Base-by-base conservation (phyloP, 2,888 invertebrate genomes). In the Schrankia costaestrigalis region DNA sequence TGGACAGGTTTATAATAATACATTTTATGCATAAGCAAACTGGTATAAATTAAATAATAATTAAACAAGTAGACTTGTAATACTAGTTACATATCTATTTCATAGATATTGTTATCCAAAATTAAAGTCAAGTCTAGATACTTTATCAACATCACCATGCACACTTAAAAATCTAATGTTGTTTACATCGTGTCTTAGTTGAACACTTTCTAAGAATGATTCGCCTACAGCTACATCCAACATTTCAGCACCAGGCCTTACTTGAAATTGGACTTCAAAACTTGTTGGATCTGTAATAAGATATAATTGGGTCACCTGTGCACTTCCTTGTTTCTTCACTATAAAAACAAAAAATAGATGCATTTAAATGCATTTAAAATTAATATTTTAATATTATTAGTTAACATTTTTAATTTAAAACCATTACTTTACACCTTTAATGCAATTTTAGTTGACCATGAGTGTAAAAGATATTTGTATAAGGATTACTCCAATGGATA, bases 121-220 rank as follows among this genome's bases (percentile, higher is more conserved):
- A 27, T 56, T 35, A 45, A 78, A 76, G 10, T 63, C 54, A 25
- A 78, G 47, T 32, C 52, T 49, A 17, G 48, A 12, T 8, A 81
- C 56, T 46, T 66, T 72, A 11, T 54, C 46, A 11, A 78, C 51
- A 55, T 79, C 71, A 27, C 79, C 78, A 33, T 51, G 58, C 3
- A 79, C 39, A 10, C 63, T 53, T 35, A 85, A 42, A 41, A 50
- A 79, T 49, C 65, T 63, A 22, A 83, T 72, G 21, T 62, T 63
- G 19, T 63, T 41, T 17, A 72, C 33, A 31, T 58, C 58, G 41
- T 77, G 72, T 37, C 60, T 53, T 11, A 81, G 39, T 33, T 30
- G 35, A n/a, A 71, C 11, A 17, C 53, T 31, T 9, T 52, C 42
- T 28, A 78, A 39, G 40, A 31, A 38, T 15, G 63, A 56, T 7